A percentile compares a stretch with the other conserved stretches of the same genome.
phyloP scores from a whole-genome alignment of 2,797 vertebrate species.

The Eospalax fontanierii region DNA sequence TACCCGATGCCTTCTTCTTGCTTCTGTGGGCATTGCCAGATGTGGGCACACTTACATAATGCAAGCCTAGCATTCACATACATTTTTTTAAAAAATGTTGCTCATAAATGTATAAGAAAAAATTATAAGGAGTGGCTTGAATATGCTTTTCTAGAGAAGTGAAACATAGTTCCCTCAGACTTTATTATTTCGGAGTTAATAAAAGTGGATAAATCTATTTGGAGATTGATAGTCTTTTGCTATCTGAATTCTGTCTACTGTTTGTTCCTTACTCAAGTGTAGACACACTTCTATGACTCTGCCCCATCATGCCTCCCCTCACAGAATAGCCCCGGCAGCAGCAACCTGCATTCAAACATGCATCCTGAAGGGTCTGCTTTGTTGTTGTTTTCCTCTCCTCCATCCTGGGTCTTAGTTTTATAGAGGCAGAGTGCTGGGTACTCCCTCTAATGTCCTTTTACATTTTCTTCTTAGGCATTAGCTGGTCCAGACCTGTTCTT shows the following conservation, averaged over 20 bases:
- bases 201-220: neutral
- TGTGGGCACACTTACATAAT: too few species aligned
- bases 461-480: neutral
- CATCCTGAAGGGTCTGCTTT: neutral
- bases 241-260: neutral
- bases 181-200: neutral
- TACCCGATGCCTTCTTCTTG: too few species aligned
- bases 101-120: neutral
- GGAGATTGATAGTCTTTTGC: neutral
- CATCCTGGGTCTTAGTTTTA: neutral
- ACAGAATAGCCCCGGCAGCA: too few species aligned
- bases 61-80: too few species aligned
- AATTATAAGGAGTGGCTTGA: neutral
- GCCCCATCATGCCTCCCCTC: too few species aligned
- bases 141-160: constrained; percentile 16
- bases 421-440: neutral
- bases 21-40: too few species aligned
- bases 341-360: neutral
- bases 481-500: neutral
- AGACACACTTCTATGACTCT: neutral
- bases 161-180: neutral
- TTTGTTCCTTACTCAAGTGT: neutral
- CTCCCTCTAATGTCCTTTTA: neutral
- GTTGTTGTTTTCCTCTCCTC: neutral
- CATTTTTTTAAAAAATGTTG: neutral